phyloP scores from a whole-genome alignment of 2,113 vertebrate genomes.

The Climacteris rufus region DNA sequence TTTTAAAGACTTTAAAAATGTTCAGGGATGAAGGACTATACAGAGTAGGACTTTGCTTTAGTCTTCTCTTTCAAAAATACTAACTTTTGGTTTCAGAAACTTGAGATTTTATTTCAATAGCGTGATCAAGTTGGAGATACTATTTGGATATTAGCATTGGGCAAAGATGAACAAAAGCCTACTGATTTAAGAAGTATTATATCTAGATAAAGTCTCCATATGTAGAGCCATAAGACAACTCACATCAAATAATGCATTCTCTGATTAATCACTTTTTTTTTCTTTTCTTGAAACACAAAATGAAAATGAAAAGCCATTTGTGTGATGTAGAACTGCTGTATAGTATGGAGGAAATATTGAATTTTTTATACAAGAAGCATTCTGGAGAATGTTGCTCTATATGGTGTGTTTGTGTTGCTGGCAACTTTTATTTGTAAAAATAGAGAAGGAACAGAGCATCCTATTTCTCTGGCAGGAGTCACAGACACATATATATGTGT shows the following conservation, averaged over 20 bases:
- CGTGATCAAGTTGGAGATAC: background rate
- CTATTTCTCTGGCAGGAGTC: background rate
- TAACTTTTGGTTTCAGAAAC: background rate
- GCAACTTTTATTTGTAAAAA: background rate
- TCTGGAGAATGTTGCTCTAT: background rate
- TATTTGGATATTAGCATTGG: background rate
- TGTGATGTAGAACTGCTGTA: background rate
- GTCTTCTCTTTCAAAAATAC: background rate
- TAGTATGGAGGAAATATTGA: background rate
- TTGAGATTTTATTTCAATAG: background rate
- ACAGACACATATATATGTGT: background rate
- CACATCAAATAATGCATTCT: fast-evolving
- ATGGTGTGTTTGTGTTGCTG: background rate
- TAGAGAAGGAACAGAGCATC: background rate
- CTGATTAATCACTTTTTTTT: background rate
- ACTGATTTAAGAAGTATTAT: background rate
- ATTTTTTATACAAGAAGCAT: background rate
- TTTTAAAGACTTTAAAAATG: no score
- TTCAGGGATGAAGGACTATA: background rate
- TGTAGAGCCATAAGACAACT: background rate
- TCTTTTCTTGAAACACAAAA: background rate
- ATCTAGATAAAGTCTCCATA: background rate
- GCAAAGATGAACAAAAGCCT: background rate
- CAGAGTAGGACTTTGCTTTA: background rate
- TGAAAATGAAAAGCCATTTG: fast-evolving